Evolutionary conservation across 2,113 vertebrate genomes (phyloP), one percentile per base, ranked within the genome.

Genomic region (Okapia johnstoni): DNA sequence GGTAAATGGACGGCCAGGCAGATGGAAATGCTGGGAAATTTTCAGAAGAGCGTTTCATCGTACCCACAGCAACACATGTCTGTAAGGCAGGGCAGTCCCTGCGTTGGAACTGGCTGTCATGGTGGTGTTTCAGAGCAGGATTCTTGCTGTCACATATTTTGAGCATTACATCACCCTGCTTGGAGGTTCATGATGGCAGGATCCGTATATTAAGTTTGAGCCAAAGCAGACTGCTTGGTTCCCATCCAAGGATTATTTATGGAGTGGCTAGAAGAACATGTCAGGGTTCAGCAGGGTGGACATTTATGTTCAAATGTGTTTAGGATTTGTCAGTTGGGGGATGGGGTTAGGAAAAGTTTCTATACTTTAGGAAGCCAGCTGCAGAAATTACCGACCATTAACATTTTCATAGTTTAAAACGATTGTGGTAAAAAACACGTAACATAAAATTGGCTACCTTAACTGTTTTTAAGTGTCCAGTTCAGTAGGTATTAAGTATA

Each of bases 221-320:
- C 52, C 92, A 88, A 58, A 93, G 91, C 96, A 94, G 63, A 30
- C 1, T 0, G 11, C 70, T 89, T 93, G 86, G 88, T 66, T 50
- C 15, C 19, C 23, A 33, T 80, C 83, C 90, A 90, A 52, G 60
- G 30, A 28, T 95, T 97, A 88, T 88, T 98, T 88, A 23, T 48
- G 57, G 66, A 61, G 36, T 7, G 7, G 28, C 48, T 36, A n/a
- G 43, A 25, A 60, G 58, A 60, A 52, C 1, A 5, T 23, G 17
- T 30, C 46, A 85, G 85, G 36, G 46, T 43, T 54, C 33, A 79
- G 85, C 70, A n/a, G 6, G 21, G 5, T 50, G 33, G 55, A n/a
- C 7, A 12, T 54, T 50, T 85, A 60, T n/a, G 33, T 70, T 91
- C 57, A n/a, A 3, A 33, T 66, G n/a, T 52, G 66, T 93, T 96